Conservation (phyloP, 2,797 vertebrate species). For the Eupleurogrammus muticus region DNA sequence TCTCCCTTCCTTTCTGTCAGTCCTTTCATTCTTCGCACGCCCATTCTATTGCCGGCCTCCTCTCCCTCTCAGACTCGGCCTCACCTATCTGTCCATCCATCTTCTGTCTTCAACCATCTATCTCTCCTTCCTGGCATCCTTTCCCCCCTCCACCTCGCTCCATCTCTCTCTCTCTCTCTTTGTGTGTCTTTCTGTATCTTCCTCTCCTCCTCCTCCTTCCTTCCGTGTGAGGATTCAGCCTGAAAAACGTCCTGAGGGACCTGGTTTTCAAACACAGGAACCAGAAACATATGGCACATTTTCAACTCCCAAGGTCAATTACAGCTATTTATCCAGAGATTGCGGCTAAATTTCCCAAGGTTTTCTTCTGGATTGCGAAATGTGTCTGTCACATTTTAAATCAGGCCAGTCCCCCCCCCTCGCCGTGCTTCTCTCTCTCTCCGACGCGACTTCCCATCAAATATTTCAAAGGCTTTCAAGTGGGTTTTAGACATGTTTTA, state of each 20-base stretch:
- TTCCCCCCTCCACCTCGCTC: conserved; percentile 31
- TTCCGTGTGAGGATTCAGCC: conserved; percentile 81
- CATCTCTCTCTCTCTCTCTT: conserved; percentile 23
- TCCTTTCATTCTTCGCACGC: conserved; percentile 69
- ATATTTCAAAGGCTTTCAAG: conserved; percentile 83
- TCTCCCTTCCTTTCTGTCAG: conserved; percentile 71
- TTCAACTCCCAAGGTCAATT: conserved; percentile 91
- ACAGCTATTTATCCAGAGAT: conserved; percentile 88
- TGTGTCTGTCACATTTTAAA: conserved; percentile 86
- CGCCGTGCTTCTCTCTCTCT: conserved; percentile 61
- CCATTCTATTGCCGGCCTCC: conserved; percentile 66
- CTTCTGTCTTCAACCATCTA: conserved; percentile 73
- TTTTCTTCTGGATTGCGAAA: conserved; percentile 83
- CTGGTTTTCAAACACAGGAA: conserved; percentile 87
- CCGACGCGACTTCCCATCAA: conserved; percentile 79
- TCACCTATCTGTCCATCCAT: conserved; percentile 76
- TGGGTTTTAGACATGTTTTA: conserved; percentile 83
- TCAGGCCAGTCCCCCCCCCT: conserved; percentile 75
- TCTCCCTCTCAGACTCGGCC: conserved; percentile 60
- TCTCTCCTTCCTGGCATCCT: conserved; percentile 63
- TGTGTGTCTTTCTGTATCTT: conserved; percentile 62
- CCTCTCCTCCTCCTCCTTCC: conserved; percentile 50
- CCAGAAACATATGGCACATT: conserved; percentile 90
- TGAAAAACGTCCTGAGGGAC: conserved; percentile 86
- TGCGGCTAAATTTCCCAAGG: conserved; percentile 88